Percentiles rank a stretch among this genome's conserved stretches.
phyloP scores from a whole-genome alignment of 1,140 invertebrate species.

The Brachionus rotundiformis region DNA sequence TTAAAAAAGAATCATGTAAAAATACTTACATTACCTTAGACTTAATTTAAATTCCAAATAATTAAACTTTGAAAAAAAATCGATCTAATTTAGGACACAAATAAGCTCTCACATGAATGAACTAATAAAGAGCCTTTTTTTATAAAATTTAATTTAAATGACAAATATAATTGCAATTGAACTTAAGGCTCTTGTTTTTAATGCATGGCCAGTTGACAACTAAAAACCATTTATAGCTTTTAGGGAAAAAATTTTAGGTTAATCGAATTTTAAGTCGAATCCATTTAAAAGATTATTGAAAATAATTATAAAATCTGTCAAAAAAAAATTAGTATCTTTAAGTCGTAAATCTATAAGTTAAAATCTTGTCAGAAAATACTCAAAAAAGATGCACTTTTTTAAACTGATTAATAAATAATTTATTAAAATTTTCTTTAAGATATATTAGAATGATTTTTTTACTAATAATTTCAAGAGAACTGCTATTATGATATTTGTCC shows the following conservation, averaged over 20 bases:
- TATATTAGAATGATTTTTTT: too few species aligned
- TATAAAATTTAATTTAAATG: slow-evolving; percentile 7
- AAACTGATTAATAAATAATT: not conserved
- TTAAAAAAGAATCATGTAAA: too few species aligned
- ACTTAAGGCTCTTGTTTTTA: not conserved
- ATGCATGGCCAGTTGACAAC: not conserved
- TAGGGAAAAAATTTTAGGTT: not conserved
- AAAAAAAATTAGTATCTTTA: not conserved
- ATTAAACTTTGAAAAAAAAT: not conserved
- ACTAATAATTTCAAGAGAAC: too few species aligned
- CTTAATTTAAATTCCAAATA: too few species aligned
- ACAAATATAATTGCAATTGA: not conserved
- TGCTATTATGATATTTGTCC: too few species aligned
- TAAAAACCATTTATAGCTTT: not conserved
- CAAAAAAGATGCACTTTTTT: not conserved
- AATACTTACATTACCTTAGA: too few species aligned
- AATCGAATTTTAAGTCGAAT: not conserved
- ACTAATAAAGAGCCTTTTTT: not conserved
- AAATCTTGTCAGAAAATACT: not conserved
- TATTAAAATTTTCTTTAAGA: not conserved
- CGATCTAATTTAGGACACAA: not conserved
- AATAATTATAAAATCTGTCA: not conserved
- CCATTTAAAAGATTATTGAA: not conserved
- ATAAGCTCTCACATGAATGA: not conserved
- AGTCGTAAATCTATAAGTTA: not conserved